Percentiles rank a stretch among this genome's conserved stretches.
These are phyloP conservation scores for Parnassius mnemosyne DNA, from an alignment of 2,888 invertebrate species.

Conservation along the genomic window DNA sequence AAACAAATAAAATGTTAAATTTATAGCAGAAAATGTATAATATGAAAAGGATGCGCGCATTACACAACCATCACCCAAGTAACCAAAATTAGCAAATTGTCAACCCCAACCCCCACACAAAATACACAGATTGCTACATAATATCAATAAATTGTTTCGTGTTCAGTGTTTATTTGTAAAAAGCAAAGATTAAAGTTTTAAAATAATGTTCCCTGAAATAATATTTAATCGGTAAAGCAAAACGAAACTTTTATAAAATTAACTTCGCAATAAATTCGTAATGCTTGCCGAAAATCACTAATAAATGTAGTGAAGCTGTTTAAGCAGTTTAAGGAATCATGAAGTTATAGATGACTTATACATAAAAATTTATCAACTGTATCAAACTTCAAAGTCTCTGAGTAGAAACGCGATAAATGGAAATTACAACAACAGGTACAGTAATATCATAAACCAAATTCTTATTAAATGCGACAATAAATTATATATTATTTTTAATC, in stretches of 20 bases:
- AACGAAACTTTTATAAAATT: background rate
- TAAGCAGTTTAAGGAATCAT: slow-evolving; percentile 25
- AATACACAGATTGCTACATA: background rate
- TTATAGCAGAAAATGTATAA: no score
- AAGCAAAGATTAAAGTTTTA: background rate
- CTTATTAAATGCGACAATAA: background rate
- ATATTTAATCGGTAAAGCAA: background rate
- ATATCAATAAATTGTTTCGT: background rate
- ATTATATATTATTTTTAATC: background rate
- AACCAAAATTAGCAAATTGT: background rate
- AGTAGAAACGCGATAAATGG: background rate
- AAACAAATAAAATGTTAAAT: no score
- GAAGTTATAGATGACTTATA: slow-evolving; percentile 11
- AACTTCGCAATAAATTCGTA: background rate
- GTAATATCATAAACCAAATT: background rate
- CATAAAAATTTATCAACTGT: background rate
- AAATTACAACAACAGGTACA: background rate
- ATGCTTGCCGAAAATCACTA: slow-evolving; percentile 5
- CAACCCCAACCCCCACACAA: background rate
- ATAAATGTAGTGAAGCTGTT: slow-evolving; percentile 10
- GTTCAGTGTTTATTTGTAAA: slow-evolving; percentile 1
- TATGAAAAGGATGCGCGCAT: no score
- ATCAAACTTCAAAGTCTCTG: background rate
- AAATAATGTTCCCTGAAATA: background rate
- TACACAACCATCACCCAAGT: background rate